Base-by-base conservation (phyloP, 2,888 invertebrate species). In the Acleris cristana region DNA sequence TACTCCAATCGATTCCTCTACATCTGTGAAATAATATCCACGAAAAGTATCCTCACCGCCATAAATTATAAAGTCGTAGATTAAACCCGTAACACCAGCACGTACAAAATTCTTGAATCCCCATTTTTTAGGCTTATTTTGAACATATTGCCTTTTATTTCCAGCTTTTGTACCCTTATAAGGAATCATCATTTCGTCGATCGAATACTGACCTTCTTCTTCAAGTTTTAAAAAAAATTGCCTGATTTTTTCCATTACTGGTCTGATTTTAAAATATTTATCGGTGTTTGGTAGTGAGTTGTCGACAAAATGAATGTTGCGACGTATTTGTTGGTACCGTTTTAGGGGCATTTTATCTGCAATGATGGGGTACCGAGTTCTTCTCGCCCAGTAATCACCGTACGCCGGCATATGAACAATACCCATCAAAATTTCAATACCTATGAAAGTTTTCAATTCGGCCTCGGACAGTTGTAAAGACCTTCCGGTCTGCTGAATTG, bases 181-280 rank as follows among this genome's bases (percentile, higher is more conserved):
- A 14, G 79, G 76, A 7, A 82, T 71, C 76, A 83, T 80, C 79
- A 80, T 79, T 70, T 83, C 79, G 69, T 81, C 82, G 1, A 83
- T 71, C 44, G 74, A 74, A 64, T 74, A 80, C 30, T 58, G 57
- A 3, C 60, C 74, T 72, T 77, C 79, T 64, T 77, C 64, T 44
- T 70, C 62, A 58, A 73, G 30, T 51, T 67, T 69, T n/a, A 71
- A 65, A 64, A 66, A 71, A 51, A 72, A 73, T 23, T 23, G 52
- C 23, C 52, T 4, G 19, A 53, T 53, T 21, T n/a, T 12, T 8
- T 56, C 44, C 14, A 56, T 12, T 44, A 64, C 45, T 14, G 67
- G 70, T 19, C 70, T 59, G n/a, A 69, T 56, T 69, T 69, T 69
- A 34, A 63, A 64, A 40, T 66, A 69, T 58, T 55, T 34, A 58